Conservation (phyloP, 2,888 invertebrate genomes). For the Noctua comes region DNA sequence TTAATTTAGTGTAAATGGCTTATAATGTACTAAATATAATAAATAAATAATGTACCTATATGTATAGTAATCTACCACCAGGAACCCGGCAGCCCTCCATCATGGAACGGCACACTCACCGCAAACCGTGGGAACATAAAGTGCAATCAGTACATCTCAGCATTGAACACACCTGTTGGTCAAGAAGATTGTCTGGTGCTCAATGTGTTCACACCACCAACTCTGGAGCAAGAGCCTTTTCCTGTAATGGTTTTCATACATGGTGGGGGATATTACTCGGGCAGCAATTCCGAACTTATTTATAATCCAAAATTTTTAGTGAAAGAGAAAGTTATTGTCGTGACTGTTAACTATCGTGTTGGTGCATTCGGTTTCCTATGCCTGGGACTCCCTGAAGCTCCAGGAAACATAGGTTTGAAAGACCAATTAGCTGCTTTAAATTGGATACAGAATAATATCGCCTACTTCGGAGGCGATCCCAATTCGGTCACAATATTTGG, state of each 20-base stretch:
- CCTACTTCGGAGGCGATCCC: conserved; percentile 77
- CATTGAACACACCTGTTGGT: conserved; percentile 57
- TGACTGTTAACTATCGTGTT: conserved; percentile 76
- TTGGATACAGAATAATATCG: conserved; percentile 77
- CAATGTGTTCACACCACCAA: conserved; percentile 77
- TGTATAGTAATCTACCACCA: conserved; percentile 35
- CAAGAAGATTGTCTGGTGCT: conserved; percentile 76
- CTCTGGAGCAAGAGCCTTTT: conserved; percentile 72
- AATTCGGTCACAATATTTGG: conserved; percentile 76
- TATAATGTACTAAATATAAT: too few relatives aligned
- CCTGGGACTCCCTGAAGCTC: conserved; percentile 71
- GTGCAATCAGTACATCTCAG: conserved; percentile 66
- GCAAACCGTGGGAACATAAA: conserved; percentile 60
- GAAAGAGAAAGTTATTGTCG: conserved; percentile 72
- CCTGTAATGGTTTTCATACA: conserved; percentile 77
- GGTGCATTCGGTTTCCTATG: conserved; percentile 78
- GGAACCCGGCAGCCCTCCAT: conserved; percentile 68
- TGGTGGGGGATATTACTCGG: conserved; percentile 74
- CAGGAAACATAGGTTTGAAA: conserved; percentile 77
- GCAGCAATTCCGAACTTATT: conserved; percentile 69
- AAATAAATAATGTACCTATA: background rate
- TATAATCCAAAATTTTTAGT: conserved; percentile 75
- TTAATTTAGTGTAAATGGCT: too few relatives aligned
- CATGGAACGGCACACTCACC: conserved; percentile 65
- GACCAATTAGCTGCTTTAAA: conserved; percentile 78